These are phyloP conservation scores for Sphaeramia orbicularis DNA, from an alignment of 2,797 vertebrate species.

Conservation along the genomic window DNA sequence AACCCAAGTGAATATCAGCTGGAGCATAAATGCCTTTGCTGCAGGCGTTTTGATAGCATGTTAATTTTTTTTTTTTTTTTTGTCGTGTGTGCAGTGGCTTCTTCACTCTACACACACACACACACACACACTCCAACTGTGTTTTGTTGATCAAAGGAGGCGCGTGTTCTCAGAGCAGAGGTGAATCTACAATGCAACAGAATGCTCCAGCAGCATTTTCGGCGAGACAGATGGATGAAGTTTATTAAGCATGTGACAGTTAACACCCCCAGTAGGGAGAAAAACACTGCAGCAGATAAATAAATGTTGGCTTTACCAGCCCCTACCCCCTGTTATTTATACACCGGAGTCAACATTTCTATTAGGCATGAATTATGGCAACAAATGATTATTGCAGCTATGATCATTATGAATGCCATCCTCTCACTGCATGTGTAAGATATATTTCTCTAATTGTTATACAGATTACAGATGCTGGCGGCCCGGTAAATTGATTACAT, in stretches of 20 bases:
- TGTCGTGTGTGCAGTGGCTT: background rate
- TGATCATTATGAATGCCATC: conserved; percentile 62
- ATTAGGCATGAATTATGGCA: conserved; percentile 61
- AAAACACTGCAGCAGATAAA: conserved; percentile 63
- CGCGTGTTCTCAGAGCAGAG: conserved; percentile 18
- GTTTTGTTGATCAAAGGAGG: conserved; percentile 9
- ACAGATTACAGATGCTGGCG: conserved; percentile 43
- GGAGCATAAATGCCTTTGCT: conserved; percentile 14
- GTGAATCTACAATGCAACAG: conserved; percentile 36
- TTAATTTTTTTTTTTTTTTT: background rate
- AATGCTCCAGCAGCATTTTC: conserved; percentile 41
- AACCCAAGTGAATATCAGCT: background rate
- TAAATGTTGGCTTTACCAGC: conserved; percentile 72
- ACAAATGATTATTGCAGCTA: conserved; percentile 64
- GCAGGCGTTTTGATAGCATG: background rate
- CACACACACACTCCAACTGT: background rate
- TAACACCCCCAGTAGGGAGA: conserved; percentile 62
- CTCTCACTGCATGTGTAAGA: conserved; percentile 34
- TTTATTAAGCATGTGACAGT: conserved; percentile 81
- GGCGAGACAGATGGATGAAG: conserved; percentile 78
- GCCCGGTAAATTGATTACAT: conserved; percentile 32
- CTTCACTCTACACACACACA: background rate
- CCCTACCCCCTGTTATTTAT: conserved; percentile 60
- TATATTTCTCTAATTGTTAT: conserved; percentile 42
- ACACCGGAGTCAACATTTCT: conserved; percentile 54